These are phyloP conservation scores for Drosophila longiperda DNA, from an alignment of 2,888 invertebrate species.

Conservation along the genomic window DNA sequence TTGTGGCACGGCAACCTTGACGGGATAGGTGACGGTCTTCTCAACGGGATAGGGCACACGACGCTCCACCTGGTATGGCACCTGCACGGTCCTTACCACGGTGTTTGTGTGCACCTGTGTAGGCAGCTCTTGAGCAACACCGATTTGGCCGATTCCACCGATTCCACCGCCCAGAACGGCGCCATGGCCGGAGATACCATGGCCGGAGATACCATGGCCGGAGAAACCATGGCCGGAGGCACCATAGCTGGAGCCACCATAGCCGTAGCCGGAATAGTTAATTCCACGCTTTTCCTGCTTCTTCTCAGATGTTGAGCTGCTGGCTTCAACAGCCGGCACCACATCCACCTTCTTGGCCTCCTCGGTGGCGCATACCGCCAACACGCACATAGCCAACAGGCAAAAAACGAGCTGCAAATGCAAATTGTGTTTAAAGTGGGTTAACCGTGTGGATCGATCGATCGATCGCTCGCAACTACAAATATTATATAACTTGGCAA, in stretches of 20 bases:
- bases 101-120: slow-evolving; percentile 89
- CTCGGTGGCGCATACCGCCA: slow-evolving; percentile 86
- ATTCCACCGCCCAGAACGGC: slow-evolving; percentile 70
- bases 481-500: slow-evolving; percentile 43
- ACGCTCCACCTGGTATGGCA: slow-evolving; percentile 89
- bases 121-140: slow-evolving; percentile 64
- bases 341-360: slow-evolving; percentile 86
- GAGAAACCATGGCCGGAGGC: slow-evolving; percentile 84
- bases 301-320: slow-evolving; percentile 87
- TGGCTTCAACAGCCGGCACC: slow-evolving; percentile 84
- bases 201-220: slow-evolving; percentile 83
- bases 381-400: slow-evolving; percentile 87
- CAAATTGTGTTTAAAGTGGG: slow-evolving; percentile 46
- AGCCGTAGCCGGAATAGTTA: slow-evolving; percentile 86
- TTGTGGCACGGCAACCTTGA: slow-evolving; percentile 91
- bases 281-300: slow-evolving; percentile 92
- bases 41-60: slow-evolving; percentile 92
- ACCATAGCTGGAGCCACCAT: slow-evolving; percentile 87
- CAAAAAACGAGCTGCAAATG: slow-evolving; percentile 83
- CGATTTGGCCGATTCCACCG: slow-evolving; percentile 79
- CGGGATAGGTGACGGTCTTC: slow-evolving; percentile 91
- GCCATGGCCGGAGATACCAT: slow-evolving; percentile 82
- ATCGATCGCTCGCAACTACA: slow-evolving; percentile 5
- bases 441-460: slow-evolving; percentile 30
- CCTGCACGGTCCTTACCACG: slow-evolving; percentile 89